Evolutionary conservation across 2,888 invertebrate genomes (phyloP).

Genomic region (Apocheima hispidaria): DNA sequence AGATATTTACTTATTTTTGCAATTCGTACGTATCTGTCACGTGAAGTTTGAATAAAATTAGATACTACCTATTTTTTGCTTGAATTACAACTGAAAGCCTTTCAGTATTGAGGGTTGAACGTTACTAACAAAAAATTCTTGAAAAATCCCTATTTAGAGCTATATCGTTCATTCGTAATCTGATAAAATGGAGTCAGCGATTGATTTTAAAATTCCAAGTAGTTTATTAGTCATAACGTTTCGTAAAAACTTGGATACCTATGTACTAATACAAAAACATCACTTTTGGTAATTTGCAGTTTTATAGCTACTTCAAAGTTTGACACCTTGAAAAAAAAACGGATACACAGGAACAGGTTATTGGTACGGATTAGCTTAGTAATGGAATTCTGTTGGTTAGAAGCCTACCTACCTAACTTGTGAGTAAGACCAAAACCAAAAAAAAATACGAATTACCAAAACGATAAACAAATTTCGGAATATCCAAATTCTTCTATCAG

Average conservation of each 20-base stretch:
- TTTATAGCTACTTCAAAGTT: no score
- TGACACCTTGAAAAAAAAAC: no score
- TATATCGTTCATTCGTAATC: constrained; percentile 32
- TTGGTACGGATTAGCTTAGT: no score
- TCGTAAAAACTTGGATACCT: constrained; percentile 10
- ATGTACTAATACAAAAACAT: not conserved
- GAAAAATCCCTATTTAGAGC: constrained; percentile 13
- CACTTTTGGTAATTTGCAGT: no score
- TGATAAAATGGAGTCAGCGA: constrained; percentile 25
- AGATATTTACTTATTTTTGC: not conserved
- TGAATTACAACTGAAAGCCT: constrained; percentile 8
- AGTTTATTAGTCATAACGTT: constrained; percentile 27
- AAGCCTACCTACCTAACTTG: no score
- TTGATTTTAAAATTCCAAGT: constrained; percentile 30
- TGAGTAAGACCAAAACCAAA: no score
- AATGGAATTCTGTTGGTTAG: no score
- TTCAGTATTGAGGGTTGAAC: constrained; percentile 6
- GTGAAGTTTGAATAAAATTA: not conserved
- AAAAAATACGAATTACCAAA: no score
- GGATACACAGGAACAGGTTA: no score
- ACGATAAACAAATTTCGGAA: no score
- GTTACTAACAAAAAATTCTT: constrained; percentile 14
- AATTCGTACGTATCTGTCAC: not conserved
- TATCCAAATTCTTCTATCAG: no score
- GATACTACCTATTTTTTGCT: not conserved